Conservation (phyloP, 1,140 invertebrate genomes). For the Ceratina australensis region DNA sequence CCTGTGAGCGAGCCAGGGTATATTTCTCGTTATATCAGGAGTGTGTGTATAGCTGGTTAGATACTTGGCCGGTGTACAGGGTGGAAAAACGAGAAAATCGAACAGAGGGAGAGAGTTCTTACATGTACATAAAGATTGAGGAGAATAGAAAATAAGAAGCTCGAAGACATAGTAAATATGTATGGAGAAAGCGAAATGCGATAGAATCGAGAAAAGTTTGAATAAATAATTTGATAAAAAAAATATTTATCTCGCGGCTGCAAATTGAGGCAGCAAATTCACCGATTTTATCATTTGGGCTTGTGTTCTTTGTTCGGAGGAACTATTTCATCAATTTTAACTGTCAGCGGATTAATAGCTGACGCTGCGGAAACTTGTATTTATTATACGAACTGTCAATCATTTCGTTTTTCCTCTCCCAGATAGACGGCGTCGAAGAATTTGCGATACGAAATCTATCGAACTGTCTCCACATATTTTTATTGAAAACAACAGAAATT, state of each 20-base stretch:
- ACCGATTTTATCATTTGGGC: neutral
- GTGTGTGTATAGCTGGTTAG: constrained; percentile 55
- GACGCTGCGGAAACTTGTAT: constrained; percentile 9
- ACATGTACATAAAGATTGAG: too few species aligned
- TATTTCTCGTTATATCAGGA: constrained; percentile 50
- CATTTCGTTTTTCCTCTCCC: neutral
- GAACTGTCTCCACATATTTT: too few species aligned
- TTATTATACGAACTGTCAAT: constrained; percentile 4
- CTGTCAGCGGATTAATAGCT: constrained; percentile 16
- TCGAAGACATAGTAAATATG: too few species aligned
- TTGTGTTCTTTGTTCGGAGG: neutral
- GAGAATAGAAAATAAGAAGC: too few species aligned
- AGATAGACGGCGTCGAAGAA: neutral
- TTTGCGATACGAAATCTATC: too few species aligned
- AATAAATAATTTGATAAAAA: too few species aligned
- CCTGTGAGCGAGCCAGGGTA: constrained; percentile 15
- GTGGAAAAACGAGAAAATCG: constrained; percentile 12
- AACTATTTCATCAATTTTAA: constrained; percentile 9
- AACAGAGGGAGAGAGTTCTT: neutral
- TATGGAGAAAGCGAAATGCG: neutral
- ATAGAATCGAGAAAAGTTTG: too few species aligned
- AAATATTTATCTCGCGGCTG: neutral
- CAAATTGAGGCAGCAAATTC: neutral
- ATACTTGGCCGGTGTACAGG: constrained; percentile 37
- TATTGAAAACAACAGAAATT: too few species aligned